Percentiles rank a stretch among this genome's conserved stretches.
Conservation (phyloP, 2,888 invertebrate genomes). For the Lobophora halterata region DNA sequence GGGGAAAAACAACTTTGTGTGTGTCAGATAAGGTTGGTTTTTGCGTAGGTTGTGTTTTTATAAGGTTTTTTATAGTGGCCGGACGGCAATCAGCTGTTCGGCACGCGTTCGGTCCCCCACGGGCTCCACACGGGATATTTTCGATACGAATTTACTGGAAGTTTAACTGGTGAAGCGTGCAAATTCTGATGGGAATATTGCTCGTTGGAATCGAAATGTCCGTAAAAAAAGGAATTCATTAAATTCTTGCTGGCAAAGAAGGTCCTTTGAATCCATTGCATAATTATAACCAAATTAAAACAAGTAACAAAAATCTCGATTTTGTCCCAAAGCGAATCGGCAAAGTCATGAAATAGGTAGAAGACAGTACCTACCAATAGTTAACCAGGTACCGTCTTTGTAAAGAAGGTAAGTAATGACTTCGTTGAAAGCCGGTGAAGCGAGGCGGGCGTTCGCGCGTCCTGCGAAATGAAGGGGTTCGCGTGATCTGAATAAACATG, state of each 20-base stretch:
- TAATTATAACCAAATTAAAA: no score
- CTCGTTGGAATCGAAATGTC: slow-evolving; percentile 5
- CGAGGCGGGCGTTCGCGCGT: slow-evolving; percentile 12
- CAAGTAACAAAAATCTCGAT: no score
- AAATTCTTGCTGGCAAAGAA: no score
- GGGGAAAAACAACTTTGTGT: slow-evolving; percentile 36
- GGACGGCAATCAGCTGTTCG: slow-evolving; percentile 76
- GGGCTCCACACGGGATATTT: slow-evolving; percentile 30
- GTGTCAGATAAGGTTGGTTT: slow-evolving; percentile 32
- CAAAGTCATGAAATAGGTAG: no score
- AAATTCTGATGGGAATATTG: slow-evolving; percentile 19
- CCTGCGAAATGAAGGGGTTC: slow-evolving; percentile 5
- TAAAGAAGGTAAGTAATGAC: slow-evolving; percentile 5
- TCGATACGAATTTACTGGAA: slow-evolving; percentile 26
- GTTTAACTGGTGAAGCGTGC: slow-evolving; percentile 20
- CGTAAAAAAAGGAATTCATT: no score
- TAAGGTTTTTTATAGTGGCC: slow-evolving; percentile 71
- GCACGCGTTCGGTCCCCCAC: slow-evolving; percentile 67
- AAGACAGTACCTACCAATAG: no score
- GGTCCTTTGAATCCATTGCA: no score
- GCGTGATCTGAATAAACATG: slow-evolving; percentile 13
- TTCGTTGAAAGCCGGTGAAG: slow-evolving; percentile 14
- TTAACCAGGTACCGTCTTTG: slow-evolving; percentile 1
- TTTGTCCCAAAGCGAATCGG: no score
- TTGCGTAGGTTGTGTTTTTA: slow-evolving; percentile 36